Evolutionary conservation across 2,888 invertebrate genomes (phyloP).

Genomic region (Meganola albula): DNA sequence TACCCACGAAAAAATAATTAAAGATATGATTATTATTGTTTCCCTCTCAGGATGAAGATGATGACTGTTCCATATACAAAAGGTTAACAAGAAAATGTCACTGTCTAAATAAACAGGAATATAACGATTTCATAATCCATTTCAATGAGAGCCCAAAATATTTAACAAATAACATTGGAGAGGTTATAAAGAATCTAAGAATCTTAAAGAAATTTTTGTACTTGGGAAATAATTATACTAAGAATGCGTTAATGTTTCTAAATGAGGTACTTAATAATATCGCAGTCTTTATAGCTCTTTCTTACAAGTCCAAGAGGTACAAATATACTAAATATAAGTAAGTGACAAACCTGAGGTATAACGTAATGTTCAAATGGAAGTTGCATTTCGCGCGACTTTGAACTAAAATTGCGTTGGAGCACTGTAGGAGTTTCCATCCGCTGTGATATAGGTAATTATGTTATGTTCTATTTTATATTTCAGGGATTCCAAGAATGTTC

Average conservation of each 20-base stretch:
- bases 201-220: constrained; percentile 64
- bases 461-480: constrained; percentile 3
- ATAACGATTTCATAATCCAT: constrained; percentile 62
- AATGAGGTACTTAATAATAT: constrained; percentile 42
- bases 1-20: too few species aligned
- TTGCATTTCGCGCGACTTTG: too few species aligned
- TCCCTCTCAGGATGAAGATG: constrained; percentile 46
- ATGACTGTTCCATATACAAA: constrained; percentile 60
- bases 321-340: too few species aligned
- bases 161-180: constrained; percentile 49
- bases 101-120: constrained; percentile 51
- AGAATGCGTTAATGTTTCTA: constrained; percentile 55
- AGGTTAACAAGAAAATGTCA: constrained; percentile 57
- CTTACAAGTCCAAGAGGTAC: too few species aligned
- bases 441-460: too few species aligned
- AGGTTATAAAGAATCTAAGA: constrained; percentile 62
- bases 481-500: constrained; percentile 49
- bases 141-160: constrained; percentile 60
- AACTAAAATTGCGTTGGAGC: too few species aligned
- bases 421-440: too few species aligned
- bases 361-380: too few species aligned
- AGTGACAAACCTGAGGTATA: too few species aligned
- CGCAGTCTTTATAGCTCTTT: too few species aligned
- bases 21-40: too few species aligned
- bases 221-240: constrained; percentile 54